phyloP scores from a whole-genome alignment of 2,113 vertebrate species.

The Xiphophorus maculatus region DNA sequence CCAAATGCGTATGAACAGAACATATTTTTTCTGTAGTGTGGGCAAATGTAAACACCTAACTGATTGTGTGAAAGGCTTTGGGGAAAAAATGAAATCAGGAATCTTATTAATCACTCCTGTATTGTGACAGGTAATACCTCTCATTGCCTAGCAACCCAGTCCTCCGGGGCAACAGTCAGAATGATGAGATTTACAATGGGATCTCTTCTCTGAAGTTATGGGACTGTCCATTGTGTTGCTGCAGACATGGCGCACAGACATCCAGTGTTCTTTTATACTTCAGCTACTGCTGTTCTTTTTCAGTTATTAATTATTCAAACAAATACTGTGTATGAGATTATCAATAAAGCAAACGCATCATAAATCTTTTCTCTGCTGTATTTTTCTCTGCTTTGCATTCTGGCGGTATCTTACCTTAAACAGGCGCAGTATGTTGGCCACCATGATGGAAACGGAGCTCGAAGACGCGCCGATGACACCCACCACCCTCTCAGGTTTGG shows the following conservation, averaged over 20 bases:
- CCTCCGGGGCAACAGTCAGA: slow-evolving; percentile 50
- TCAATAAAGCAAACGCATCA: slow-evolving; percentile 29
- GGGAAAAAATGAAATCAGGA: slow-evolving; percentile 47
- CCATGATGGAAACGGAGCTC: slow-evolving; percentile 99
- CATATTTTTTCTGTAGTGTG: slow-evolving; percentile 18
- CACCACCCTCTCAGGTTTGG: slow-evolving; percentile 93
- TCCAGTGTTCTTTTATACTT: slow-evolving; percentile 13
- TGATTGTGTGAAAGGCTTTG: slow-evolving; percentile 27
- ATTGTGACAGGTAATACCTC: slow-evolving; percentile 56
- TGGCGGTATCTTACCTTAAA: slow-evolving; percentile 88
- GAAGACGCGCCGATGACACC: slow-evolving; percentile 95
- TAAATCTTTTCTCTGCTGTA: neutral
- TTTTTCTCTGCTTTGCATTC: neutral
- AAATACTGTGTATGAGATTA: slow-evolving; percentile 4
- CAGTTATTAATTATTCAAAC: slow-evolving; percentile 49
- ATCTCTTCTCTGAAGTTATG: slow-evolving; percentile 48
- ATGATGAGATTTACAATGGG: slow-evolving; percentile 55
- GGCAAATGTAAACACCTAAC: slow-evolving; percentile 31
- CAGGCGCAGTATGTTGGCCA: slow-evolving; percentile 96
- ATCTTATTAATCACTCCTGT: slow-evolving; percentile 59
- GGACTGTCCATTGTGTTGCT: slow-evolving; percentile 49
- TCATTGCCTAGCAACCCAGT: slow-evolving; percentile 61
- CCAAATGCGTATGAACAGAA: slow-evolving; percentile 29
- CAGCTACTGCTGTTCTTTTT: slow-evolving; percentile 19
- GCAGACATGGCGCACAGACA: slow-evolving; percentile 25